Evolutionary conservation across 2,113 vertebrate species (phyloP), one percentile per base, ranked within the genome.

Genomic region (Mesembrinibis cayennensis): DNA sequence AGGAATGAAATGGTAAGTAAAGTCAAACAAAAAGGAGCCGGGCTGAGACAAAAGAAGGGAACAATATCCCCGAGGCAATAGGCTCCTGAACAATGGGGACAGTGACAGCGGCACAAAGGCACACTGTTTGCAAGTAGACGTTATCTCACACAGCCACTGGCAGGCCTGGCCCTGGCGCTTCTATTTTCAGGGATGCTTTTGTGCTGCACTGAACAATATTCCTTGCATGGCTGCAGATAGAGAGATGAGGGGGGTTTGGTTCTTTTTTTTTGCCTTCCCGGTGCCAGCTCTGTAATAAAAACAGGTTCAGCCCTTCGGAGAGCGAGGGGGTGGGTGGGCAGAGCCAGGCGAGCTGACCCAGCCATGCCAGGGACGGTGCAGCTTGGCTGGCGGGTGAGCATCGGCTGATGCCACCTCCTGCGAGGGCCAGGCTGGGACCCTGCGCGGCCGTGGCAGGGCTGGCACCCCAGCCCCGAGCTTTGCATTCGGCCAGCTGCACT

Each of bases 101-200:
- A 99, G 99, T 99, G 99, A 99, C 99, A 99, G 99, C 98, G 98
- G 98, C 98, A 99, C 99, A 99, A 99, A 99, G 98, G 98, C 98
- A 95, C 98, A 98, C 98, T 99, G 99, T 99, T 99, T 99, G 99
- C 98, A 98, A 99, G 99, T 98, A 99, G 99, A 99, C 99, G 99
- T 99, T 99, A 99, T 99, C 99, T 99, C 99, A 99, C 99, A 99
- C 99, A 99, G 99, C 98, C 99, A 99, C 98, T 99, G 99, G 99
- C 99, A 99, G 99, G 97, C 99, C 98, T 98, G 96, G 96, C 98
- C 98, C 98, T 97, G 99, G 98, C 96, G 98, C 98, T 98, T 99
- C 99, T 99, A 99, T 99, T 99, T 99, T 99, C 99, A 99, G 99
- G 98, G 98, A 98, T 97, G 98, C 98, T 99, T 99, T 99, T 99